Conservation (phyloP, 2,113 vertebrate species). For the Tragelaphus imberbis region DNA sequence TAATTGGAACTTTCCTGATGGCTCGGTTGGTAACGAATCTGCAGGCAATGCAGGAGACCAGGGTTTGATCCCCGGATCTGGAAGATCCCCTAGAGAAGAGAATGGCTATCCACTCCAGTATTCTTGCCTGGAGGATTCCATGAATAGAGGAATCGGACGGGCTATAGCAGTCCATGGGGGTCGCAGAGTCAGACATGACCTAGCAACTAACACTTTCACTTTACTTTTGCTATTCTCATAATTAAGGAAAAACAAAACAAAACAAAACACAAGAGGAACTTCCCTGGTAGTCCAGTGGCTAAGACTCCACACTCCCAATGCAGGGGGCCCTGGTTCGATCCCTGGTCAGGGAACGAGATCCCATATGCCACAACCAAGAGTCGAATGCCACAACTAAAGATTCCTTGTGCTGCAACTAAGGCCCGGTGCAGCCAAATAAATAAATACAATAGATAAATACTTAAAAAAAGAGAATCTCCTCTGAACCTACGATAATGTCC, state of each 20-base stretch:
- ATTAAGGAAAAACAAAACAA: background rate
- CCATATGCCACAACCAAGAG: background rate
- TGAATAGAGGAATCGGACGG: background rate
- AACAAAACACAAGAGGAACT: background rate
- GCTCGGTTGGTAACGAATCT: background rate
- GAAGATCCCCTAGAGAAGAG: background rate
- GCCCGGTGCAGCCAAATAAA: background rate
- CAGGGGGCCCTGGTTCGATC: background rate
- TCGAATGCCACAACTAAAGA: background rate
- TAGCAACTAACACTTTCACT: background rate
- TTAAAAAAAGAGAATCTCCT: background rate
- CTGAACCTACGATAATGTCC: background rate
- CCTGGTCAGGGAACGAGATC: background rate
- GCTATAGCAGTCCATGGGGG: background rate
- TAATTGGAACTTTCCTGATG: background rate
- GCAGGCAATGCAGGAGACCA: background rate
- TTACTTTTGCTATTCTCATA: background rate
- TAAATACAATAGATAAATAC: background rate
- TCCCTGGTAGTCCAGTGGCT: background rate
- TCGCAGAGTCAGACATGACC: rapidly evolving
- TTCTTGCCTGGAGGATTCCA: background rate
- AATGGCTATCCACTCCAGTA: background rate
- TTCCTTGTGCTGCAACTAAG: background rate
- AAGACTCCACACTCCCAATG: background rate
- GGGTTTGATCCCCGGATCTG: background rate